A percentile compares a stretch with the other conserved stretches of the same genome.
phyloP scores from a whole-genome alignment of 2,113 vertebrate species.

The Campylomormyrus numenius region DNA sequence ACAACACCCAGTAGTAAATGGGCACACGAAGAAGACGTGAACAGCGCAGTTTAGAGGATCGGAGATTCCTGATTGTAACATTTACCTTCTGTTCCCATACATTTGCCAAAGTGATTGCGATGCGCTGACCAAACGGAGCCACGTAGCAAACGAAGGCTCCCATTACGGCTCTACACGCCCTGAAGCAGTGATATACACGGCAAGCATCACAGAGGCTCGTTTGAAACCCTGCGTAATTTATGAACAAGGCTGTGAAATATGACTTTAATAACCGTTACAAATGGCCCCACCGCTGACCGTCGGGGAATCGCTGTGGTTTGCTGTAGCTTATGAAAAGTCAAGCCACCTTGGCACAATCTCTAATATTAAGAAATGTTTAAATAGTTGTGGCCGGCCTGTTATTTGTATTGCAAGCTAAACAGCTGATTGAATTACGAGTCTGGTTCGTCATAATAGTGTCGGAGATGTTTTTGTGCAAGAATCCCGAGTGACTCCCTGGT shows the following conservation, averaged over 20 bases:
- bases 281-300: constrained; percentile 16
- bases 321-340: constrained; percentile 21
- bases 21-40: neutral
- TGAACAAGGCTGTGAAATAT: constrained; percentile 34
- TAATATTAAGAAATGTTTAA: constrained; percentile 33
- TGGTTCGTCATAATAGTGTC: constrained; percentile 26
- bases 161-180: neutral
- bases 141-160: neutral
- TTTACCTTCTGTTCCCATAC: neutral
- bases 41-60: neutral
- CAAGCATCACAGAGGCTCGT: constrained; percentile 29
- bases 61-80: neutral
- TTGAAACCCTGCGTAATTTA: constrained; percentile 30
- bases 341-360: constrained; percentile 21
- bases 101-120: neutral
- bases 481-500: constrained; percentile 16
- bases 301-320: constrained; percentile 12
- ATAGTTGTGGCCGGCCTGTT: constrained; percentile 26
- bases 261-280: constrained; percentile 40
- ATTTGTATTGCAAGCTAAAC: constrained; percentile 35
- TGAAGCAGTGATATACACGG: constrained; percentile 14
- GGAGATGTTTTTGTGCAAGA: constrained; percentile 23
- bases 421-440: constrained; percentile 26
- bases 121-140: neutral
- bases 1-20: neutral